A percentile compares a stretch with the other conserved stretches of the same genome.
phyloP scores from a whole-genome alignment of 2,888 invertebrate genomes.

The Tenodera sinensis region DNA sequence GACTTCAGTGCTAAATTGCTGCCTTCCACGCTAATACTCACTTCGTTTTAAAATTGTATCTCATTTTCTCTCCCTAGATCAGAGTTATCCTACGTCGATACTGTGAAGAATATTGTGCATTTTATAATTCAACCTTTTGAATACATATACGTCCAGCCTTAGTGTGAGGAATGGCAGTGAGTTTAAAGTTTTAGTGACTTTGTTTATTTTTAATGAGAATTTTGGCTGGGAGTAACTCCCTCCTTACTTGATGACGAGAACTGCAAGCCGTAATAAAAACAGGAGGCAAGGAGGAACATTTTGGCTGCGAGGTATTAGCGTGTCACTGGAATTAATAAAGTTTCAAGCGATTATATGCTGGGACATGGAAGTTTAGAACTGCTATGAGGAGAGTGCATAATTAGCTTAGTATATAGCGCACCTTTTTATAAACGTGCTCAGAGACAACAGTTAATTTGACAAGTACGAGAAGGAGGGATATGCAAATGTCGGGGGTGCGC shows the following conservation, averaged over 20 bases:
- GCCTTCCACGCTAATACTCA: no score
- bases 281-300: background rate
- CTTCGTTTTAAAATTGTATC: no score
- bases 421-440: background rate
- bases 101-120: no score
- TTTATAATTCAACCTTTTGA: background rate
- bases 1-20: no score
- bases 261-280: background rate
- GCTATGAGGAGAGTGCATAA: background rate
- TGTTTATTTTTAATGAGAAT: background rate
- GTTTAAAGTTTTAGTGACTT: background rate
- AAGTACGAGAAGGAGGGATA: background rate
- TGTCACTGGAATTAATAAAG: background rate
- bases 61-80: no score
- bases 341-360: background rate
- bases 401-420: background rate
- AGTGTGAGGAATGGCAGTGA: background rate
- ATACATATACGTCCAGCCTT: background rate
- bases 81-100: no score
- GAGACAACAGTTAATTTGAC: slow-evolving; percentile 5
- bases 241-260: background rate
- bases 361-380: background rate
- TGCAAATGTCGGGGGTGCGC: background rate
- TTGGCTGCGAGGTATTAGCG: background rate
- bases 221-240: background rate